A percentile compares a stretch with the other conserved stretches of the same genome.
These are phyloP conservation scores for Zelostemma sp. DNA, from an alignment of 1,140 invertebrate species.

Conservation along the genomic window DNA sequence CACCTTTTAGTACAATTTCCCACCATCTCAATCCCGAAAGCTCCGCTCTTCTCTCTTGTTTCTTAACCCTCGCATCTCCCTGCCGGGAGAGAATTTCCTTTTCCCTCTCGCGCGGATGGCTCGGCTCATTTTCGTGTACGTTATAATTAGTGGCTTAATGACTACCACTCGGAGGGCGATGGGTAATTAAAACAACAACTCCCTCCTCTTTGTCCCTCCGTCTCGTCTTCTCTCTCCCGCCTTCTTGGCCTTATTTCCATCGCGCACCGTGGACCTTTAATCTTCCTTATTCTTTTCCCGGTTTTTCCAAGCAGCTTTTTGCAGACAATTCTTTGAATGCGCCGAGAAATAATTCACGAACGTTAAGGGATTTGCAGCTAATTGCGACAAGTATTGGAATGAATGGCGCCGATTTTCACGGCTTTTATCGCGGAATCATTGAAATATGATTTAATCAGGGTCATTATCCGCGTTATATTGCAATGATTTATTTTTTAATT, in stretches of 20 bases:
- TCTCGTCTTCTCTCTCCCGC: slow-evolving; percentile 25
- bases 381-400: background rate
- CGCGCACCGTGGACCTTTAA: slow-evolving; percentile 35
- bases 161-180: slow-evolving; percentile 64
- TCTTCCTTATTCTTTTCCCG: slow-evolving; percentile 16
- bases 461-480: too few species aligned
- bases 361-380: background rate
- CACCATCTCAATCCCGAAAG: slow-evolving; percentile 9
- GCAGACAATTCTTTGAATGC: background rate
- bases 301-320: too few species aligned
- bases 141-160: slow-evolving; percentile 71
- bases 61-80: slow-evolving; percentile 7
- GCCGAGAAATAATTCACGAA: background rate
- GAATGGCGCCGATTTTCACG: background rate
- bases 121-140: slow-evolving; percentile 65
- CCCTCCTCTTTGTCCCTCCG: slow-evolving; percentile 32
- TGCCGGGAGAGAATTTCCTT: slow-evolving; percentile 19
- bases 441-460: too few species aligned
- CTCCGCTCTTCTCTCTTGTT: slow-evolving; percentile 10
- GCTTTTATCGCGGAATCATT: background rate
- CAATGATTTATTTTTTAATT: too few species aligned
- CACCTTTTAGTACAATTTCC: slow-evolving; percentile 53
- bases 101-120: slow-evolving; percentile 48
- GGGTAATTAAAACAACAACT: slow-evolving; percentile 70
- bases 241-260: slow-evolving; percentile 35